A percentile compares a stretch with the other conserved stretches of the same genome.
These are phyloP conservation scores for Orius laevigatus DNA, from an alignment of 1,140 invertebrate genomes.

Conservation along the genomic window DNA sequence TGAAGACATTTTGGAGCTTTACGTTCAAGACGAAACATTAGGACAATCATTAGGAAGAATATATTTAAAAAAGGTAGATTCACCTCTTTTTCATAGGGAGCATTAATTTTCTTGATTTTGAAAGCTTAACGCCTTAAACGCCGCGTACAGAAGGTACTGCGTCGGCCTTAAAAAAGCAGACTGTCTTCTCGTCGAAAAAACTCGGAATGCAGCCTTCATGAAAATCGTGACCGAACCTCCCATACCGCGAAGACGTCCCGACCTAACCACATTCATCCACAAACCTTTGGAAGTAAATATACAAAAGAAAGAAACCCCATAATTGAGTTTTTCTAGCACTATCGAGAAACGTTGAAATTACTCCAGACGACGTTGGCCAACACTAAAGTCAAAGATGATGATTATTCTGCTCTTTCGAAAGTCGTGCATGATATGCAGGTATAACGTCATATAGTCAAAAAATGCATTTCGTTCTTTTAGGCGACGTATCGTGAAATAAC, in stretches of 20 bases:
- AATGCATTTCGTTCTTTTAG: no score
- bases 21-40: slow-evolving; percentile 51
- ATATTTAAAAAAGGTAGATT: slow-evolving; percentile 44
- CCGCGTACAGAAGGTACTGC: slow-evolving; percentile 61
- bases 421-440: slow-evolving; percentile 33
- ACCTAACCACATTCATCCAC: slow-evolving; percentile 61
- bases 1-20: slow-evolving; percentile 59
- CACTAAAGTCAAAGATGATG: slow-evolving; percentile 29
- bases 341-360: slow-evolving; percentile 40
- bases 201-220: slow-evolving; percentile 41
- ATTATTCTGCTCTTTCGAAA: slow-evolving; percentile 28
- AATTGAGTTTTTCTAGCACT: slow-evolving; percentile 30
- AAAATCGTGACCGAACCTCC: slow-evolving; percentile 57
- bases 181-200: slow-evolving; percentile 50
- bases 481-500: slow-evolving; percentile 56
- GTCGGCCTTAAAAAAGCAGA: slow-evolving; percentile 65
- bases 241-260: slow-evolving; percentile 58
- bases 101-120: no score
- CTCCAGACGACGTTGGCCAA: slow-evolving; percentile 30
- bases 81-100: not conserved
- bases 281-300: slow-evolving; percentile 45
- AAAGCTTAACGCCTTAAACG: slow-evolving; percentile 42
- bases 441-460: no score
- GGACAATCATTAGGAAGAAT: slow-evolving; percentile 44
- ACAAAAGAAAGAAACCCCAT: not conserved